Conservation (phyloP, 2,797 vertebrate species). For the Sebastes trivittatus region DNA sequence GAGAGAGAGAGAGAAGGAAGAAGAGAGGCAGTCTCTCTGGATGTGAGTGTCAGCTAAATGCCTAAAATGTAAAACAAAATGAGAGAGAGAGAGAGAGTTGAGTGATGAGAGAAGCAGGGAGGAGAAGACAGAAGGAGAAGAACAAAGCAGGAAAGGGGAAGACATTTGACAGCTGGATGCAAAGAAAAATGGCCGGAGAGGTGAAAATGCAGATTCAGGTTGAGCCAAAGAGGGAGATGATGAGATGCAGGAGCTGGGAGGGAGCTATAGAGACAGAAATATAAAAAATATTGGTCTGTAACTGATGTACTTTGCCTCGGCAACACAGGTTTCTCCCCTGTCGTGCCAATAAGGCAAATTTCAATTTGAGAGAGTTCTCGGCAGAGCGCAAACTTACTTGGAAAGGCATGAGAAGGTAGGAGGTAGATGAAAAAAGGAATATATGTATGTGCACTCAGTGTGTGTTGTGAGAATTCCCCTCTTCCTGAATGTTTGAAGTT, state of each 20-base stretch:
- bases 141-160: neutral
- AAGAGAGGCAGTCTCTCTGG: conserved; percentile 45
- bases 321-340: conserved; percentile 34
- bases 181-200: neutral
- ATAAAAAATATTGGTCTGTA: conserved; percentile 41
- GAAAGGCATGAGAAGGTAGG: conserved; percentile 40
- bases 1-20: neutral
- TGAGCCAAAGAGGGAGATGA: conserved; percentile 11
- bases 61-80: conserved; percentile 47
- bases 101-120: neutral
- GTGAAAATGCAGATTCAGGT: conserved; percentile 13
- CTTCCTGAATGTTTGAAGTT: conserved; percentile 64
- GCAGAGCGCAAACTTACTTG: conserved; percentile 40
- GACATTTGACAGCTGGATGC: neutral
- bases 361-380: conserved; percentile 54
- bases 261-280: conserved; percentile 20
- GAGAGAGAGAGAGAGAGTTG: neutral
- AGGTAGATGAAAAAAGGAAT: conserved; percentile 57
- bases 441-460: conserved; percentile 40
- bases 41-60: conserved; percentile 50
- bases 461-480: conserved; percentile 47
- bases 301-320: conserved; percentile 35
- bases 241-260: conserved; percentile 5
- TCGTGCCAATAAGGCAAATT: conserved; percentile 55
- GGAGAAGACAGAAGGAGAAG: neutral